A percentile compares a stretch with the other conserved stretches of the same genome.
These are phyloP conservation scores for Tanypteryx hageni DNA, from an alignment of 2,888 invertebrate genomes.

Conservation along the genomic window DNA sequence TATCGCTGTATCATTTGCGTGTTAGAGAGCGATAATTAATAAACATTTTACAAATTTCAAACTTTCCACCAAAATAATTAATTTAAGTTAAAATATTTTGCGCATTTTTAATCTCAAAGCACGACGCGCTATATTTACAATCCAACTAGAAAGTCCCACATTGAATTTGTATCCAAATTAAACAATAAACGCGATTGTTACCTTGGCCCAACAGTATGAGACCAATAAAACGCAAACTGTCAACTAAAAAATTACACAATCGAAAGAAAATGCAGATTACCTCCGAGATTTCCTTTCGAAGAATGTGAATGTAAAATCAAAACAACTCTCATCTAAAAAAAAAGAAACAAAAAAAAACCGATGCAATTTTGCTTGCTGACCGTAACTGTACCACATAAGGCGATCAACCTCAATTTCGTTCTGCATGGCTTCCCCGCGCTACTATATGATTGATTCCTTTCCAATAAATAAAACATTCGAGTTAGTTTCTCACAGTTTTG, in stretches of 20 bases:
- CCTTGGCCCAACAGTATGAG: not conserved
- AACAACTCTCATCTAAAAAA: not conserved
- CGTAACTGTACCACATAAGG: not conserved
- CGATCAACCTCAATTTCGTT: not conserved
- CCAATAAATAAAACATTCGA: too few relatives aligned
- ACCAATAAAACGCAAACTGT: not conserved
- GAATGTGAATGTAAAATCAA: slow-evolving; percentile 3
- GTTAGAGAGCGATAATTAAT: too few relatives aligned
- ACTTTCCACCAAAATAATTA: too few relatives aligned
- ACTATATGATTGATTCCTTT: too few relatives aligned
- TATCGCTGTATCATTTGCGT: too few relatives aligned
- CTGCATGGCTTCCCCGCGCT: not conserved
- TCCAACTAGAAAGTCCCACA: not conserved
- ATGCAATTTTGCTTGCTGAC: not conserved
- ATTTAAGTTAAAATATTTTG: too few relatives aligned
- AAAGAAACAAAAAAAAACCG: not conserved
- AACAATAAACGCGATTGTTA: not conserved
- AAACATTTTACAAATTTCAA: too few relatives aligned
- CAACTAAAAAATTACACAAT: not conserved
- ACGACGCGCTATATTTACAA: too few relatives aligned
- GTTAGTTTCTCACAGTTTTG: too few relatives aligned
- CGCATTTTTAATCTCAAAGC: too few relatives aligned
- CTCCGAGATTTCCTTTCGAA: slow-evolving; percentile 13
- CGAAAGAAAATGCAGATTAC: not conserved
- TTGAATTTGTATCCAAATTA: not conserved